phyloP scores from a whole-genome alignment of 2,888 invertebrate species.

The Epicampocera succincta region DNA sequence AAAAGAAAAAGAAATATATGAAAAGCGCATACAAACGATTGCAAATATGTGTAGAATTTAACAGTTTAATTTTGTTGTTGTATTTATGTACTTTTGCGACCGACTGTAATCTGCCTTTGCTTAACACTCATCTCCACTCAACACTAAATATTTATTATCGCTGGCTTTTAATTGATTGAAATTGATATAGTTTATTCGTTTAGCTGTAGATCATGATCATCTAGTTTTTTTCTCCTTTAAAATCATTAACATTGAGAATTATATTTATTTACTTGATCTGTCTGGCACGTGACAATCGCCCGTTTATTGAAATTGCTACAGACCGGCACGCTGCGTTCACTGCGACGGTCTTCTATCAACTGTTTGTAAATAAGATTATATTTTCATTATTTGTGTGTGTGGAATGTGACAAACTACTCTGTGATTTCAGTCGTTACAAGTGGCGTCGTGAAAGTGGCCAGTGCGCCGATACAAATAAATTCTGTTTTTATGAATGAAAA shows the following conservation, averaged over 20 bases:
- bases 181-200: conserved; percentile 25
- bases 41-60: too few species aligned
- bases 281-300: conserved; percentile 35
- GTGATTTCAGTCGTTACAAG: conserved; percentile 30
- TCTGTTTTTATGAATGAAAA: conserved; percentile 51
- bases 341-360: conserved; percentile 50
- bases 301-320: conserved; percentile 9
- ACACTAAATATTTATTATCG: not conserved
- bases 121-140: not conserved
- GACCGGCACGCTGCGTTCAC: conserved; percentile 14
- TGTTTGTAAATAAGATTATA: conserved; percentile 53
- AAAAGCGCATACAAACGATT: too few species aligned
- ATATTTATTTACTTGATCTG: not conserved
- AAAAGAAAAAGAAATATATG: too few species aligned
- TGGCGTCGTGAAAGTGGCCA: not conserved
- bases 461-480: conserved; percentile 46
- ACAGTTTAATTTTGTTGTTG: too few species aligned
- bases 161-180: conserved; percentile 6
- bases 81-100: too few species aligned
- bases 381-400: not conserved
- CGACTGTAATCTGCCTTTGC: too few species aligned
- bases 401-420: not conserved
- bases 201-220: conserved; percentile 1
- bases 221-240: conserved; percentile 17
- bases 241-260: conserved; percentile 53